Evolutionary conservation across 2,113 vertebrate genomes (phyloP), one percentile per base, ranked within the genome.

Genomic region (Artemisiospiza belli): DNA sequence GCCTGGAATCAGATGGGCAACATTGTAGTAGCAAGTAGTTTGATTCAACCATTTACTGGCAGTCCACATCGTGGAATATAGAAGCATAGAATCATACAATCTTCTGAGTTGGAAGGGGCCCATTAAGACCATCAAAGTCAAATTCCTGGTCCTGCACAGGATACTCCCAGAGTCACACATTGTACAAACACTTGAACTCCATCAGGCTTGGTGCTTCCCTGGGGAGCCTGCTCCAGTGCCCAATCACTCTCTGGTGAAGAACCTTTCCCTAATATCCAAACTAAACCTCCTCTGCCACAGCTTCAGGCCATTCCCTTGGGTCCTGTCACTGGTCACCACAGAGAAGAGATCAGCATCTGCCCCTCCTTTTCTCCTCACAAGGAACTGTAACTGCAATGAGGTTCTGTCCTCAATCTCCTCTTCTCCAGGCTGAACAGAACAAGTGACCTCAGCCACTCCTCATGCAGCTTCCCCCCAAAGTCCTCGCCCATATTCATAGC

Each of bases 281-380:
- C 20, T 77, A 39, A 74, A n/a, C 23, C 16, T 89, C 13, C 15
- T 19, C 33, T 66, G 23, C 2, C 33, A 24, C 51, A 44, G 2
- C 12, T 52, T 7, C 33, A 58, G n/a, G n/a, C n/a, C n/a, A n/a
- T n/a, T n/a, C n/a, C n/a, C n/a, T n/a, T n/a, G n/a, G n/a, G 22
- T 5, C 7, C 76, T 51, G 12, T 58, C 31, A 10, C 27, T 37
- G 44, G 30, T 79, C 20, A 37, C 1, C 64, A 62, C 5, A 64
- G 14, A 31, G 17, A 5, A 35, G 25, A 51, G 8, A 51, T 52
- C 59, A 33, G 11, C 5, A 1, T 0, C 11, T 49, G 11, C 7
- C 3, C 3, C 20, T 55, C 13, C 13, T 35, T 14, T 80, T 64
- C 51, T 8, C 1, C 35, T 43, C 10, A 31, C 0, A 1, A 49